Evolutionary conservation across 2,888 invertebrate species (phyloP).

Genomic region (Eucriotettix oculatus): DNA sequence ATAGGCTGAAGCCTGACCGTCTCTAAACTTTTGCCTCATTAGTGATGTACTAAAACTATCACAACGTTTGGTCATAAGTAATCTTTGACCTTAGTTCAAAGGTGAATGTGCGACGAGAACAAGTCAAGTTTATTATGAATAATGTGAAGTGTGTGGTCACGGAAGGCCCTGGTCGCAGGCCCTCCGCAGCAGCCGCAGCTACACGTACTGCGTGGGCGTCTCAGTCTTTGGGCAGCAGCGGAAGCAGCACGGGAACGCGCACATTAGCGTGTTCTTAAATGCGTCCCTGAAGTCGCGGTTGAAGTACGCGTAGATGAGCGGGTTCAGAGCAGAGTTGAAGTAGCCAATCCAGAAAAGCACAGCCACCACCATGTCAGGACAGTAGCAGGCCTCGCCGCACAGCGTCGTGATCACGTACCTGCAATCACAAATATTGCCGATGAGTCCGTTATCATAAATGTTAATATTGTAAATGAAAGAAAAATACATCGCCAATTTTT

Average conservation of each 20-base stretch:
- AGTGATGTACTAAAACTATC: too few species aligned
- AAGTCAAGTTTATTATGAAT: too few species aligned
- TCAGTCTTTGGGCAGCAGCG: slow-evolving; percentile 41
- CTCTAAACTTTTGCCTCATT: too few species aligned
- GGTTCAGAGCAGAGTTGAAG: slow-evolving; percentile 89
- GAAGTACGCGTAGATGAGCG: slow-evolving; percentile 89
- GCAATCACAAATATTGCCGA: slow-evolving; percentile 15
- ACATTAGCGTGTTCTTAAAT: slow-evolving; percentile 78
- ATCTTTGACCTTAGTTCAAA: too few species aligned
- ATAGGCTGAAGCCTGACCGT: too few species aligned
- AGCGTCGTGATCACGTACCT: slow-evolving; percentile 75
- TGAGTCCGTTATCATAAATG: too few species aligned
- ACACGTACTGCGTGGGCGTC: slow-evolving; percentile 18
- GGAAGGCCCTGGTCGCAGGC: too few species aligned
- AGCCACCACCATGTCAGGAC: slow-evolving; percentile 48
- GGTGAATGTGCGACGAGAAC: too few species aligned
- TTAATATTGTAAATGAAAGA: too few species aligned
- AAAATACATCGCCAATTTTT: too few species aligned
- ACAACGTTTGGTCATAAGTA: too few species aligned
- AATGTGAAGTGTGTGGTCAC: too few species aligned
- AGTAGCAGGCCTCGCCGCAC: slow-evolving; percentile 55
- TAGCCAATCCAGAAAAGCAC: slow-evolving; percentile 89
- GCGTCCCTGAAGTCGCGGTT: slow-evolving; percentile 94
- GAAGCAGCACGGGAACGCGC: slow-evolving; percentile 70
- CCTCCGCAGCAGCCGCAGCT: slow-evolving; percentile 4